Evolutionary conservation across 2,113 vertebrate genomes (phyloP).

Genomic region (Mustela nigripes): DNA sequence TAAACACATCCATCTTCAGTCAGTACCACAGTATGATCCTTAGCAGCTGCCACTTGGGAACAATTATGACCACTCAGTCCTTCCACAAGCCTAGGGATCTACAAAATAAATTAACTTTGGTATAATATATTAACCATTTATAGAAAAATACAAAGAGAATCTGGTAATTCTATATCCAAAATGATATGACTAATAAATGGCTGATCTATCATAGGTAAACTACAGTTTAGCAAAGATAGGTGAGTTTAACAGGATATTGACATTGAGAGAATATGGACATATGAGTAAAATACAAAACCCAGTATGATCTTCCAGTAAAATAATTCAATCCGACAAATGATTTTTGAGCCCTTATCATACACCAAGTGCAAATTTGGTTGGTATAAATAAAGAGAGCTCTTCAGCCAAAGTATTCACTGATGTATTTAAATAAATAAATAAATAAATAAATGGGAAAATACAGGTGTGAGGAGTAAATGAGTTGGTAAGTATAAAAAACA

Average conservation of each 20-base stretch:
- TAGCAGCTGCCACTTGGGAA: conserved; percentile 95
- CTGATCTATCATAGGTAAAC: neutral
- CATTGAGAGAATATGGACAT: neutral
- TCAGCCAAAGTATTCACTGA: neutral
- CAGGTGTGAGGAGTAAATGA: neutral
- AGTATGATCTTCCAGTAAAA: conserved; percentile 44
- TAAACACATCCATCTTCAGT: conserved; percentile 97
- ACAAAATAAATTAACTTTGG: conserved; percentile 49
- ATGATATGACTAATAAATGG: neutral
- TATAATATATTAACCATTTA: neutral
- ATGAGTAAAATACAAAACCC: conserved; percentile 7
- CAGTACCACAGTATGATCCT: conserved; percentile 97
- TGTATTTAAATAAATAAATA: neutral
- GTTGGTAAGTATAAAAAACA: neutral
- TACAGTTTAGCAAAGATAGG: conserved; percentile 21
- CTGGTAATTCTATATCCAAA: neutral
- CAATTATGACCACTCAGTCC: conserved; percentile 94
- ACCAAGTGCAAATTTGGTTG: conserved; percentile 34
- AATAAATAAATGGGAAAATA: neutral
- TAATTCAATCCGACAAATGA: conserved; percentile 38
- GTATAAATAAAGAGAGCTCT: neutral
- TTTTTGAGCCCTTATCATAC: conserved; percentile 27
- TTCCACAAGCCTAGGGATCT: conserved; percentile 96
- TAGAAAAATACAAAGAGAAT: conserved; percentile 33
- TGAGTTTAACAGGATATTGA: conserved; percentile 2